Conservation (phyloP, 2,888 invertebrate species). For the Hecatera dysodea region DNA sequence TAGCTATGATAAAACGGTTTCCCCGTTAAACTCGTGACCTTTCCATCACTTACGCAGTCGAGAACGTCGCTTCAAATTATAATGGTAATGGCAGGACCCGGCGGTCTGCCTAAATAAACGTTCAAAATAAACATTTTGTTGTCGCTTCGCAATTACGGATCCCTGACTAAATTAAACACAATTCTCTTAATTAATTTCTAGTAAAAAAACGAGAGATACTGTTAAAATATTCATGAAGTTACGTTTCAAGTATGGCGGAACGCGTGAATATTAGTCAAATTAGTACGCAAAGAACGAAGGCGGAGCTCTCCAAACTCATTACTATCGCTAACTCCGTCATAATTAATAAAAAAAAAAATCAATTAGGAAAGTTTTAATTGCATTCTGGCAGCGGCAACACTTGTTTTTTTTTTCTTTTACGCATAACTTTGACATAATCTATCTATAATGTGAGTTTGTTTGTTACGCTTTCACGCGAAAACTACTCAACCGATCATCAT, state of each 20-base stretch:
- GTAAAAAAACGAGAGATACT: slow-evolving; percentile 51
- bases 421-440: slow-evolving; percentile 48
- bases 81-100: slow-evolving; percentile 29
- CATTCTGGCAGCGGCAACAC: slow-evolving; percentile 51
- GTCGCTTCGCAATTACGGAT: slow-evolving; percentile 39
- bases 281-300: slow-evolving; percentile 55
- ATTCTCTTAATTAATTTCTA: slow-evolving; percentile 58
- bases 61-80: slow-evolving; percentile 36
- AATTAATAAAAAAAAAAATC: slow-evolving; percentile 72
- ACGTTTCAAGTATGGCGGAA: slow-evolving; percentile 63
- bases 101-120: slow-evolving; percentile 34
- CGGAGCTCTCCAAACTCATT: slow-evolving; percentile 60
- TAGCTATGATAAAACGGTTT: slow-evolving; percentile 3
- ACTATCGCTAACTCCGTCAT: slow-evolving; percentile 55
- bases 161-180: slow-evolving; percentile 41
- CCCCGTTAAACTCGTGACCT: slow-evolving; percentile 23
- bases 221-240: slow-evolving; percentile 68
- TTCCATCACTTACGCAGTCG: slow-evolving; percentile 14
- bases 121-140: slow-evolving; percentile 45
- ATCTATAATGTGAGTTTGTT: too few relatives aligned
- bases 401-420: slow-evolving; percentile 50
- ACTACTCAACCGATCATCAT: too few relatives aligned
- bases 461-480: too few relatives aligned
- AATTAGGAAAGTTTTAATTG: slow-evolving; percentile 73
- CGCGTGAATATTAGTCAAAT: slow-evolving; percentile 68